Conservation (phyloP, 2,113 vertebrate genomes). For the Tragelaphus imberbis region DNA sequence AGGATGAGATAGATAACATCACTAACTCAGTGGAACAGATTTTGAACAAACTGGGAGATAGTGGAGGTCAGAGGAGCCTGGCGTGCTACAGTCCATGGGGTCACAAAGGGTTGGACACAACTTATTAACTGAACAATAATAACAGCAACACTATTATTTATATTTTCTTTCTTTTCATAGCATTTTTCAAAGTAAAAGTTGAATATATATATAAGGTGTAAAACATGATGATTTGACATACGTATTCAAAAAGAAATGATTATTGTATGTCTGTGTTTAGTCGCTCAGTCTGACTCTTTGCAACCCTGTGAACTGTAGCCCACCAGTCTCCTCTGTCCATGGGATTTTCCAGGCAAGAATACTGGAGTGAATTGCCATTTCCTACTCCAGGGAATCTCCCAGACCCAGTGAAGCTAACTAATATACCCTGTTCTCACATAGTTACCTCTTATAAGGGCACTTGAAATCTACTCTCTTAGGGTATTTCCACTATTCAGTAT, state of each 20-base stretch:
- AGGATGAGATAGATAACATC: not conserved
- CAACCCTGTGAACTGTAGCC: not conserved
- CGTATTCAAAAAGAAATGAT: not conserved
- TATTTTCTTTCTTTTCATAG: not conserved
- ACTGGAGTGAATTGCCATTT: not conserved
- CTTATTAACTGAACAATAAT: not conserved
- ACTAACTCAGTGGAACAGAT: not conserved
- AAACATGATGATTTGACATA: not conserved
- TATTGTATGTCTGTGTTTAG: not conserved
- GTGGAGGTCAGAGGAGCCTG: not conserved
- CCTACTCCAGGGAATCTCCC: not conserved
- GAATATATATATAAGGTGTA: not conserved
- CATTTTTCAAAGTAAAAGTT: not conserved
- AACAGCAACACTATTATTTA: not conserved
- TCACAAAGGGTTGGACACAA: not conserved
- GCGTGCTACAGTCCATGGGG: not conserved
- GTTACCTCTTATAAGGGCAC: not conserved
- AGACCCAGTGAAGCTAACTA: not conserved
- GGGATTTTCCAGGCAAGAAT: not conserved
- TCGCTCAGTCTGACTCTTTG: not conserved
- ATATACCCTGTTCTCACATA: not conserved
- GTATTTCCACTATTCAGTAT: not conserved
- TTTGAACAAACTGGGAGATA: not conserved
- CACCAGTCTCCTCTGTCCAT: not conserved
- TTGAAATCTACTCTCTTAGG: not conserved